Conservation (phyloP, 64 coral and sea anemone species). For the Acropora tenuis region DNA sequence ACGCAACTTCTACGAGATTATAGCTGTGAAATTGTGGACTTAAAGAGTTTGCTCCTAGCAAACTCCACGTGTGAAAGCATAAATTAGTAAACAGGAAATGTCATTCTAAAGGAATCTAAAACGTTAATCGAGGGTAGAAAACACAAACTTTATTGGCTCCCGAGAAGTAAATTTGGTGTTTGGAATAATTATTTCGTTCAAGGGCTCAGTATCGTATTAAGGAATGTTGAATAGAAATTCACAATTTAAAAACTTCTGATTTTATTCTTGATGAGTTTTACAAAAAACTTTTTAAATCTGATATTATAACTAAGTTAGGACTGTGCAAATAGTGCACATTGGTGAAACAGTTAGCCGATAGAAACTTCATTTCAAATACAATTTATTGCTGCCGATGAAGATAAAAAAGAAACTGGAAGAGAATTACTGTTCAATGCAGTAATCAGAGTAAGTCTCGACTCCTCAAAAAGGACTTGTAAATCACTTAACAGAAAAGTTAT, state of each 20-base stretch:
- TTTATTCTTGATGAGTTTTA: constrained; percentile 31
- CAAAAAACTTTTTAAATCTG: background rate
- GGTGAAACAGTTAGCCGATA: background rate
- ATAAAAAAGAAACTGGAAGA: background rate
- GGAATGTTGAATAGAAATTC: background rate
- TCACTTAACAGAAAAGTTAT: too few species aligned
- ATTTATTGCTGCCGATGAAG: background rate
- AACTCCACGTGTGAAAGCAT: constrained; percentile 9
- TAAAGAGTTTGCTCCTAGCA: background rate
- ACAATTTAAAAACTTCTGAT: background rate
- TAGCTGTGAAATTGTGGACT: background rate
- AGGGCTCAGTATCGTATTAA: too few species aligned
- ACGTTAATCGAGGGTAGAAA: background rate
- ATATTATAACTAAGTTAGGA: background rate
- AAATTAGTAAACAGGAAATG: constrained; percentile 19
- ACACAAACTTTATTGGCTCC: background rate
- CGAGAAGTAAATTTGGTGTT: too few species aligned
- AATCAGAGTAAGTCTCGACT: too few species aligned
- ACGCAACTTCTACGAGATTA: background rate
- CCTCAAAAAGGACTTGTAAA: too few species aligned
- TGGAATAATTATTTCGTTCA: too few species aligned
- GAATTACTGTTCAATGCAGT: too few species aligned
- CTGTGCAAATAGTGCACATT: background rate
- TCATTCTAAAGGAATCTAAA: constrained; percentile 2
- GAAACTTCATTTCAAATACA: background rate